A percentile compares a stretch with the other conserved stretches of the same genome.
Conservation (phyloP, 2,888 invertebrate species). For the Neocrepidodera transversa region DNA sequence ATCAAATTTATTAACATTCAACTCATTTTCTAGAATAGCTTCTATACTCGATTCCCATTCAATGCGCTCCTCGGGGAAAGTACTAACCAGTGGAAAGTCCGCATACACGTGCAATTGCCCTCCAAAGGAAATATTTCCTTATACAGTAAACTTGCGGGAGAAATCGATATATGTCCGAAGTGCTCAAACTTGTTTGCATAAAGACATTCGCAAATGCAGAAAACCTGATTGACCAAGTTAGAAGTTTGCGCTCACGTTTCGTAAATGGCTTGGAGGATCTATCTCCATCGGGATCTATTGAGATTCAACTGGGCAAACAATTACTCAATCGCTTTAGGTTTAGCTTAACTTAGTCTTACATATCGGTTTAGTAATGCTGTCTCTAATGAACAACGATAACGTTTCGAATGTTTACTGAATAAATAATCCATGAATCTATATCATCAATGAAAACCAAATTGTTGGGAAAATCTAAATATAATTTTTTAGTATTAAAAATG, state of each 20-base stretch:
- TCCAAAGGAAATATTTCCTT: not conserved
- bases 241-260: conserved; percentile 13
- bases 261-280: conserved; percentile 15
- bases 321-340: conserved; percentile 18
- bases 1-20: no score
- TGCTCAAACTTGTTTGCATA: conserved; percentile 23
- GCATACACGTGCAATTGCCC: not conserved
- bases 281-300: conserved; percentile 11
- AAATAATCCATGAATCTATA: no score
- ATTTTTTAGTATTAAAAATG: no score
- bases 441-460: no score
- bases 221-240: conserved; percentile 23
- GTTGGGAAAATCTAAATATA: no score
- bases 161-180: conserved; percentile 7
- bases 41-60: no score
- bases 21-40: no score
- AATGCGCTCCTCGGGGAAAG: not conserved
- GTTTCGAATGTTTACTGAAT: not conserved
- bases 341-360: not conserved
- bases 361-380: not conserved
- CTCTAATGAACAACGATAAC: not conserved
- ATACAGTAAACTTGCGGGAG: not conserved
- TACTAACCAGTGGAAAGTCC: not conserved
- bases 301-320: conserved; percentile 18
- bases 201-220: conserved; percentile 21